phyloP scores from a whole-genome alignment of 23 tunicate species.

The Styela clava region DNA sequence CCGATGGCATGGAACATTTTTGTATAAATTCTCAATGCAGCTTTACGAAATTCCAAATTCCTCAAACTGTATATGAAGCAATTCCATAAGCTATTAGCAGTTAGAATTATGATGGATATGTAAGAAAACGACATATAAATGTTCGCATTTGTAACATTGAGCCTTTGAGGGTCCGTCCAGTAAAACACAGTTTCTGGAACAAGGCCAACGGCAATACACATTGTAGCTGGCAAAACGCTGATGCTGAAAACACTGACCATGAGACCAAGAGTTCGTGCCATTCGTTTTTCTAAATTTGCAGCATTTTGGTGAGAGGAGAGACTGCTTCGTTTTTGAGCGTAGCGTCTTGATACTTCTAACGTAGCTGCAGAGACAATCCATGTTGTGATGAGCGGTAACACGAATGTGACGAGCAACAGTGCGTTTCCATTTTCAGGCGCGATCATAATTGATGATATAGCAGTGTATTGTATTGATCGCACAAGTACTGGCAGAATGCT shows the following conservation, averaged over 20 bases:
- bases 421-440: slow-evolving; percentile 2
- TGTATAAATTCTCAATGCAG: neutral
- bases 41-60: neutral
- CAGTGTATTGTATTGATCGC: slow-evolving; percentile 19
- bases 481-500: slow-evolving; percentile 22
- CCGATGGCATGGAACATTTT: no score
- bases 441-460: slow-evolving; percentile 33
- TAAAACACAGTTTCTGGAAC: slow-evolving; percentile 4
- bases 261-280: slow-evolving; percentile 37
- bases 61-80: slow-evolving; percentile 23
- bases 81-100: slow-evolving; percentile 22
- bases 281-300: slow-evolving; percentile 27
- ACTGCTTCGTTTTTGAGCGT: neutral
- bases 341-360: slow-evolving; percentile 25
- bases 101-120: slow-evolving; percentile 4
- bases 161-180: neutral
- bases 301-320: neutral
- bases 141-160: neutral
- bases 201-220: slow-evolving; percentile 13
- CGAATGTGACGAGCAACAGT: slow-evolving; percentile 18
- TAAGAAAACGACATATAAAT: slow-evolving; percentile 12
- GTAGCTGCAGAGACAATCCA: slow-evolving; percentile 33
- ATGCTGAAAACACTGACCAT: slow-evolving; percentile 54
- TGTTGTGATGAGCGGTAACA: slow-evolving; percentile 35
- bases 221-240: slow-evolving; percentile 36